These are phyloP conservation scores for Machimus atricapillus DNA, from an alignment of 2,888 invertebrate genomes.

Conservation along the genomic window DNA sequence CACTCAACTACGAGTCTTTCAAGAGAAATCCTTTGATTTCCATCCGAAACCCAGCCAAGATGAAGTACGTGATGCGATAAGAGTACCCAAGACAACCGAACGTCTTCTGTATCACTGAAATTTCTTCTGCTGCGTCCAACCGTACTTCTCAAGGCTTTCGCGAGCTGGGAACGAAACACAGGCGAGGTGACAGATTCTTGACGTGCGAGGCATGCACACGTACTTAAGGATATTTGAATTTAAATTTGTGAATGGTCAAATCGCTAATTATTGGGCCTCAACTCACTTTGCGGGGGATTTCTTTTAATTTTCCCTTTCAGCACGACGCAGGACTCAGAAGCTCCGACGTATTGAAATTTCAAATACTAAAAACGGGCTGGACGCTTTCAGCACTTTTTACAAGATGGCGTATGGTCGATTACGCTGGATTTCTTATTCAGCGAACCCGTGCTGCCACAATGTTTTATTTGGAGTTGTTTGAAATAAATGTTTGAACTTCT, in stretches of 20 bases:
- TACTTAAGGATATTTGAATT: background rate
- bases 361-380: background rate
- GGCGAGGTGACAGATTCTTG: background rate
- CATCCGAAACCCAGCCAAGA: background rate
- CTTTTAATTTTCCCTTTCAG: background rate
- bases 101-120: background rate
- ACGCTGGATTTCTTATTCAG: background rate
- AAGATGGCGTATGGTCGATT: background rate
- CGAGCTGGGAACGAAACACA: background rate
- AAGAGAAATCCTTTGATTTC: background rate
- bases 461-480: background rate
- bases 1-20: background rate
- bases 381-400: background rate
- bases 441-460: background rate
- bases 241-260: background rate
- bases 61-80: conserved; percentile 13
- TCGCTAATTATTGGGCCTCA: background rate
- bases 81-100: conserved; percentile 3
- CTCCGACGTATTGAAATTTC: background rate
- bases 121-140: background rate
- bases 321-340: background rate
- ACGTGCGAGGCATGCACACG: background rate
- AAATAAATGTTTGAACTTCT: background rate
- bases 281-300: background rate
- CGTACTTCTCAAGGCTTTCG: conserved; percentile 27